A percentile compares a stretch with the other conserved stretches of the same genome.
These are phyloP conservation scores for Lasioglossum malachurum DNA, from an alignment of 2,888 invertebrate species.

Conservation along the genomic window DNA sequence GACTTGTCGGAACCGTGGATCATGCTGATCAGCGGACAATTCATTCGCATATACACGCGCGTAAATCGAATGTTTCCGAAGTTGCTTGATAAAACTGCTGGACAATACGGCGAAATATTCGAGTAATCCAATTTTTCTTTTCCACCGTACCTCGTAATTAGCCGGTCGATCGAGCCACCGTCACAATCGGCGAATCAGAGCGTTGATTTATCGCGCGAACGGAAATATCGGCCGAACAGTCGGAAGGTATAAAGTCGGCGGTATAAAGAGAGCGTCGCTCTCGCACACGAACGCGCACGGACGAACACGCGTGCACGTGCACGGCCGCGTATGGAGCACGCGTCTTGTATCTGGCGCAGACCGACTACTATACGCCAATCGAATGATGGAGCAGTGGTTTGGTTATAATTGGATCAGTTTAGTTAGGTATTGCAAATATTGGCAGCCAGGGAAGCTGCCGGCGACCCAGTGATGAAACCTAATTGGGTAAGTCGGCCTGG, in stretches of 20 bases:
- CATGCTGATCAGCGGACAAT: not conserved
- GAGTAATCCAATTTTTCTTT: not conserved
- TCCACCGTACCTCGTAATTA: conserved; percentile 10
- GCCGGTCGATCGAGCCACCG: conserved; percentile 4
- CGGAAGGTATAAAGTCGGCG: conserved; percentile 17
- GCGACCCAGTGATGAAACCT: conserved; percentile 84
- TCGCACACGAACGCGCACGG: conserved; percentile 4
- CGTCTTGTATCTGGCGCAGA: conserved; percentile 59
- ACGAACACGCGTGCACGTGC: conserved; percentile 12
- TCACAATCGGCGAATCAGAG: conserved; percentile 18
- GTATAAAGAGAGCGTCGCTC: not conserved
- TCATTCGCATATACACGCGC: not conserved
- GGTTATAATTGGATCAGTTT: conserved; percentile 82
- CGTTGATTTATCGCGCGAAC: conserved; percentile 2
- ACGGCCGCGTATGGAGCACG: conserved; percentile 16
- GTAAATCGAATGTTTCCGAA: not conserved
- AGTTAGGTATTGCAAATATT: conserved; percentile 83
- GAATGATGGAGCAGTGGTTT: conserved; percentile 75
- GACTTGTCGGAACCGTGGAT: not conserved
- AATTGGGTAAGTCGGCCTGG: conserved; percentile 84
- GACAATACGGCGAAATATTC: not conserved
- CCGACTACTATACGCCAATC: conserved; percentile 71
- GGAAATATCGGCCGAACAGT: not conserved
- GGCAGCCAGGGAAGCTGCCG: conserved; percentile 82
- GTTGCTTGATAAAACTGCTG: not conserved